A percentile compares a stretch with the other conserved stretches of the same genome.
Conservation (phyloP, 2,888 invertebrate genomes). For the Chrysolina haemoptera region DNA sequence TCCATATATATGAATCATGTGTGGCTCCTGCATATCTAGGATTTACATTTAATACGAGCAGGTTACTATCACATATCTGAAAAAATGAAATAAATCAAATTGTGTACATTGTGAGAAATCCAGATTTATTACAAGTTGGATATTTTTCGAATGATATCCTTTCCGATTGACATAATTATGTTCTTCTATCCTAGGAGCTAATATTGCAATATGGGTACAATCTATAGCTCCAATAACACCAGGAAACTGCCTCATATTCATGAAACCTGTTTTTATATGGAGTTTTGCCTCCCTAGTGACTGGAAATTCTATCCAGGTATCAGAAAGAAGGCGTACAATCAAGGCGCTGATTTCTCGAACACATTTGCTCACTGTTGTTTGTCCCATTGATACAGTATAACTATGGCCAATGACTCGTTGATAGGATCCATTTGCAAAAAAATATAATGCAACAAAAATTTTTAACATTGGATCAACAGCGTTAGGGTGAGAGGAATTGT, state of each 20-base stretch:
- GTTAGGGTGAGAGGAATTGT: too few species aligned
- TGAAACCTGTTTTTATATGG: constrained; percentile 1
- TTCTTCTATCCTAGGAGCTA: constrained; percentile 1
- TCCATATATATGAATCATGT: constrained; percentile 10
- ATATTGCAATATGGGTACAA: neutral
- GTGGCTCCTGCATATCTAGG: constrained; percentile 6
- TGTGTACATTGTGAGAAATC: neutral
- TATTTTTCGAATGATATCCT: neutral
- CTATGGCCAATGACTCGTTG: constrained; percentile 2
- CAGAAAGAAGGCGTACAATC: constrained; percentile 1
- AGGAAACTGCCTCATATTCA: constrained; percentile 1
- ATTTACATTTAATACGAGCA: constrained; percentile 6
- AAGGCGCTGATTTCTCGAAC: neutral
- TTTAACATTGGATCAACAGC: too few species aligned
- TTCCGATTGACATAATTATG: constrained; percentile 1
- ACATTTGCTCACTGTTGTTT: constrained; percentile 1
- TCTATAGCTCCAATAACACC: neutral
- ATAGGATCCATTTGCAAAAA: neutral
- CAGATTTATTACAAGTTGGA: neutral
- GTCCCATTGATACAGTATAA: neutral
- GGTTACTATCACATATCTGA: neutral
- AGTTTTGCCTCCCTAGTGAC: neutral
- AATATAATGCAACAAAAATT: neutral
- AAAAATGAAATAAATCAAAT: neutral
- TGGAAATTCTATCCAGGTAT: constrained; percentile 3